Evolutionary conservation across 2,888 invertebrate species (phyloP).

Genomic region (Poecilus cupreus): DNA sequence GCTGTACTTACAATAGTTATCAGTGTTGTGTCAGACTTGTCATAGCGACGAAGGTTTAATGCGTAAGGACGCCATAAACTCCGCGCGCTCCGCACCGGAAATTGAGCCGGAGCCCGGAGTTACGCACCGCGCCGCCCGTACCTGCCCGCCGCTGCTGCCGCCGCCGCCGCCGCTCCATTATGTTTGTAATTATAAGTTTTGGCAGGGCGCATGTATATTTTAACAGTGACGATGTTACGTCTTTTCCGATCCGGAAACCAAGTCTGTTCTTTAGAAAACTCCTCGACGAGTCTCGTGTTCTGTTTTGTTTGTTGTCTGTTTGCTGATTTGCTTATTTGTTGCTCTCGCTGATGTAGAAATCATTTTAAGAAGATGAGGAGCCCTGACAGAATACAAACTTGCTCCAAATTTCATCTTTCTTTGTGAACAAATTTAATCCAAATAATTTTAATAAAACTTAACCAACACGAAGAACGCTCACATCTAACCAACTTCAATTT

Average conservation of each 20-base stretch:
- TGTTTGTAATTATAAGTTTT: conserved; percentile 60
- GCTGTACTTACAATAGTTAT: conserved; percentile 56
- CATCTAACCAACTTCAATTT: too few species aligned
- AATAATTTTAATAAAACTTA: background rate
- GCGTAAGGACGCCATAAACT: conserved; percentile 58
- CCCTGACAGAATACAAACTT: conserved; percentile 25
- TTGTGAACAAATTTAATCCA: background rate
- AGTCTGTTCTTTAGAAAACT: conserved; percentile 18
- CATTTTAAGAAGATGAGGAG: conserved; percentile 9
- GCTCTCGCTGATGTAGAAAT: background rate
- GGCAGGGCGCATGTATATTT: conserved; percentile 57
- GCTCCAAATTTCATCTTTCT: conserved; percentile 7
- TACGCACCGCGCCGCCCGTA: conserved; percentile 9
- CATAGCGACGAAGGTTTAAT: conserved; percentile 57
- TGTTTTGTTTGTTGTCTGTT: conserved; percentile 32
- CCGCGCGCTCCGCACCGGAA: conserved; percentile 44
- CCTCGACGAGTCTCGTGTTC: background rate
- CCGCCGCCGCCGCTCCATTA: conserved; percentile 35
- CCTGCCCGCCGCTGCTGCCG: background rate
- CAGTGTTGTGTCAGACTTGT: conserved; percentile 59
- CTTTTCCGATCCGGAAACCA: conserved; percentile 38
- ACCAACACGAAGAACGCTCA: too few species aligned
- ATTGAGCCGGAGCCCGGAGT: conserved; percentile 51
- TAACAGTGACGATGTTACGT: conserved; percentile 46
- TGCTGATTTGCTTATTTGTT: conserved; percentile 34